A percentile compares a stretch with the other conserved stretches of the same genome.
Conservation (phyloP, 2,113 vertebrate genomes). For the Nansenia antarctica region DNA sequence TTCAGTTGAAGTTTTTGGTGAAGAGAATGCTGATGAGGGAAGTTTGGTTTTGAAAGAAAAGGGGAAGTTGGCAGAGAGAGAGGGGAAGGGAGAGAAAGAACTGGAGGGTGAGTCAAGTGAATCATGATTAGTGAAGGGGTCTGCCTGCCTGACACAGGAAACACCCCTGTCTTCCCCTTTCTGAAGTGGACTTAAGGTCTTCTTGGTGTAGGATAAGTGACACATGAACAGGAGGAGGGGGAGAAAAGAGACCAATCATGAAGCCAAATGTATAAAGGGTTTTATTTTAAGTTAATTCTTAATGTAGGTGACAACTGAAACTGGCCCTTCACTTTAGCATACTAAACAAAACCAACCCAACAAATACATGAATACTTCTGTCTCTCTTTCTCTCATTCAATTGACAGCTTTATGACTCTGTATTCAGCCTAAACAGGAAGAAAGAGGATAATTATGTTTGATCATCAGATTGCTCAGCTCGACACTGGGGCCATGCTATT, state of each 20-base stretch:
- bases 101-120: not conserved
- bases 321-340: not conserved
- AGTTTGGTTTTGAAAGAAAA: slow-evolving; percentile 37
- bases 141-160: slow-evolving; percentile 15
- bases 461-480: not conserved
- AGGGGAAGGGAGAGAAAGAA: not conserved
- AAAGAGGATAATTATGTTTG: not conserved
- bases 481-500: not conserved
- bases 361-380: not conserved
- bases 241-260: not conserved
- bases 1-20: slow-evolving; percentile 4
- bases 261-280: not conserved
- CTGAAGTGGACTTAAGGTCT: not conserved
- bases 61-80: slow-evolving; percentile 38
- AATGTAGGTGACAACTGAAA: not conserved
- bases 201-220: not conserved
- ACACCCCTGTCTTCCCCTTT: slow-evolving; percentile 53
- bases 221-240: not conserved
- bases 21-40: slow-evolving; percentile 48
- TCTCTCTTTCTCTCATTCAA: slow-evolving; percentile 11
- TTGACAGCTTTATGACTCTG: not conserved
- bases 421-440: not conserved
- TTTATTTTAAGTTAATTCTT: not conserved
- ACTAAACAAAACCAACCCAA: not conserved
- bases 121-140: not conserved